phyloP scores from a whole-genome alignment of 2,888 invertebrate genomes.

The Onchidella celtica region DNA sequence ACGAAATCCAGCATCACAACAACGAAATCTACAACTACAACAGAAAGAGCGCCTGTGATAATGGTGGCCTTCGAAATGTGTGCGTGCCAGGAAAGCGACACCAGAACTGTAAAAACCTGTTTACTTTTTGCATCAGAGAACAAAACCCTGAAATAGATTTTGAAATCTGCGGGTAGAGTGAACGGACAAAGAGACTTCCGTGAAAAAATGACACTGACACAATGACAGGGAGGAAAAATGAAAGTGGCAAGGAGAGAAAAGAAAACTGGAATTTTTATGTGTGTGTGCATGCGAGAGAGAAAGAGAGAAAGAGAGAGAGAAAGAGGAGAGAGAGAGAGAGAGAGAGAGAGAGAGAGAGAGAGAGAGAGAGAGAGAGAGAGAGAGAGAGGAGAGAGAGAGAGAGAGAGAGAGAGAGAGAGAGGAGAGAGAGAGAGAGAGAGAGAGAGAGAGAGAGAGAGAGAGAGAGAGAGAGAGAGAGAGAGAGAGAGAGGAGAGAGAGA shows the following conservation, averaged over 20 bases:
- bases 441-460: neutral
- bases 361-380: neutral
- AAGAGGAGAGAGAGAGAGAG: neutral
- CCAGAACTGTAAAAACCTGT: too few relatives aligned
- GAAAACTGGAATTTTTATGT: neutral
- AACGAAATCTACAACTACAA: neutral
- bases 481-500: neutral
- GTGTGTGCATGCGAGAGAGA: too few relatives aligned
- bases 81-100: too few relatives aligned
- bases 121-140: too few relatives aligned
- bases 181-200: too few relatives aligned
- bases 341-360: neutral
- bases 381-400: neutral
- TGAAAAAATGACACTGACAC: too few relatives aligned
- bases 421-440: neutral
- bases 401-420: neutral
- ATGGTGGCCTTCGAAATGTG: too few relatives aligned
- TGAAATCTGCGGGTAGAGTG: too few relatives aligned
- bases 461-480: neutral
- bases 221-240: neutral
- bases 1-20: neutral
- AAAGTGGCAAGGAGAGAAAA: neutral
- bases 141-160: too few relatives aligned
- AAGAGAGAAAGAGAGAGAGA: neutral
- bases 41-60: neutral